These are phyloP conservation scores for Myotis yumanensis DNA, from an alignment of 2,113 vertebrate genomes.

Conservation along the genomic window DNA sequence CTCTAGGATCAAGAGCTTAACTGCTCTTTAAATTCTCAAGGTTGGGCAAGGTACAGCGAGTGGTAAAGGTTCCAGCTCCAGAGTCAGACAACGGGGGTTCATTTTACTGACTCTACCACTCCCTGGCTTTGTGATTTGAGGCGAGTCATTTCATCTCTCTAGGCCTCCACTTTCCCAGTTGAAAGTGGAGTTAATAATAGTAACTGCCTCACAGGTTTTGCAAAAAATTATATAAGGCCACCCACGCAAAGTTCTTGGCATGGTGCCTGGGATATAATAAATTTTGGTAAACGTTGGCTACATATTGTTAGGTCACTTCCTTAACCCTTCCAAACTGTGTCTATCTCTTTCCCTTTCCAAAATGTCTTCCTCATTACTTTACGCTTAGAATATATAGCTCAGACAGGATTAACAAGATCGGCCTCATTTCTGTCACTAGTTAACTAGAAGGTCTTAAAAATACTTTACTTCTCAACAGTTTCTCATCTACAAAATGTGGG, in stretches of 20 bases:
- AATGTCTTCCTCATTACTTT: background rate
- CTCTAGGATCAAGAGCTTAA: background rate
- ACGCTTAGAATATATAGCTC: background rate
- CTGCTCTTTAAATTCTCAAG: background rate
- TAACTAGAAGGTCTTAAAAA: background rate
- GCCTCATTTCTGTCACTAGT: background rate
- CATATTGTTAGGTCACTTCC: background rate
- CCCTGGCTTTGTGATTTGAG: constrained; percentile 36
- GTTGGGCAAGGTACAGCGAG: background rate
- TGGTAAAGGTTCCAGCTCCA: background rate
- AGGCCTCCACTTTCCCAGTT: constrained; percentile 34
- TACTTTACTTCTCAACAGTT: background rate
- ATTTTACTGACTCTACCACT: background rate
- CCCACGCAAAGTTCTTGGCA: constrained; percentile 13
- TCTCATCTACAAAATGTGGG: background rate
- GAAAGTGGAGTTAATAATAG: constrained; percentile 62
- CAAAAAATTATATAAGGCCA: constrained; percentile 40
- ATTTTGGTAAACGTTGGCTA: background rate
- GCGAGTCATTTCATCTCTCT: constrained; percentile 46
- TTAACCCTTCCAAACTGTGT: background rate
- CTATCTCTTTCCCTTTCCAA: background rate
- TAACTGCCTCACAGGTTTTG: constrained; percentile 41
- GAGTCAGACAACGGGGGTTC: constrained; percentile 24
- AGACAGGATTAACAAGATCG: background rate
- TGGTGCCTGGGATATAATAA: background rate